phyloP scores from a whole-genome alignment of 2,888 invertebrate genomes.

The Callimorpha dominula region DNA sequence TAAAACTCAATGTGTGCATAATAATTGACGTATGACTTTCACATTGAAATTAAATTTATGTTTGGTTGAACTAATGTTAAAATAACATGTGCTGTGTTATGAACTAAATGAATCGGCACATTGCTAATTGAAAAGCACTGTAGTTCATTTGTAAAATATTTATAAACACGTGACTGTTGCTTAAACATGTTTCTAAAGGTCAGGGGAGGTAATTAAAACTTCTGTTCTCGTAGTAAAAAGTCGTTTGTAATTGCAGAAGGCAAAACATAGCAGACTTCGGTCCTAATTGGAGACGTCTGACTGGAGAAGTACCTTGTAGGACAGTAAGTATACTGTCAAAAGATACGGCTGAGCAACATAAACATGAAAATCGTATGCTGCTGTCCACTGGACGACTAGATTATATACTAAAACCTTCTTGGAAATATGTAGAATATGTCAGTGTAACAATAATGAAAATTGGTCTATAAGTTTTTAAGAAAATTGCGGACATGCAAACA shows the following conservation, averaged over 20 bases:
- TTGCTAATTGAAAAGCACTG: not conserved
- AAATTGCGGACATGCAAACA: no score
- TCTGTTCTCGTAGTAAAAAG: not conserved
- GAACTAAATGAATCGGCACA: not conserved
- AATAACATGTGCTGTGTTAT: not conserved
- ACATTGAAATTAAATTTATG: not conserved
- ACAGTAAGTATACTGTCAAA: no score
- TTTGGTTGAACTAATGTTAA: not conserved
- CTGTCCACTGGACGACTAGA: no score
- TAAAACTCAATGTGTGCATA: not conserved
- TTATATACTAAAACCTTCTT: no score
- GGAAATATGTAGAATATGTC: no score
- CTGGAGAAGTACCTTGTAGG: not conserved
- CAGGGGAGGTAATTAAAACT: not conserved
- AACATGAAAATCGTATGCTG: no score
- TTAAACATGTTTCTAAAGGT: not conserved
- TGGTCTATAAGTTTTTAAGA: no score
- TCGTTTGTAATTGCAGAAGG: not conserved
- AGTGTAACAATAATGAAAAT: no score
- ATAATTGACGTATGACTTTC: not conserved
- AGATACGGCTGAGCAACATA: not conserved
- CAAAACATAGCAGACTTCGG: not conserved
- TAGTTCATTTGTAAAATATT: not conserved
- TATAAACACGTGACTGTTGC: slow-evolving; percentile 1
- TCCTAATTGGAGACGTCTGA: not conserved